Conservation (phyloP, 2,113 vertebrate species). For the Trogon surrucura region DNA sequence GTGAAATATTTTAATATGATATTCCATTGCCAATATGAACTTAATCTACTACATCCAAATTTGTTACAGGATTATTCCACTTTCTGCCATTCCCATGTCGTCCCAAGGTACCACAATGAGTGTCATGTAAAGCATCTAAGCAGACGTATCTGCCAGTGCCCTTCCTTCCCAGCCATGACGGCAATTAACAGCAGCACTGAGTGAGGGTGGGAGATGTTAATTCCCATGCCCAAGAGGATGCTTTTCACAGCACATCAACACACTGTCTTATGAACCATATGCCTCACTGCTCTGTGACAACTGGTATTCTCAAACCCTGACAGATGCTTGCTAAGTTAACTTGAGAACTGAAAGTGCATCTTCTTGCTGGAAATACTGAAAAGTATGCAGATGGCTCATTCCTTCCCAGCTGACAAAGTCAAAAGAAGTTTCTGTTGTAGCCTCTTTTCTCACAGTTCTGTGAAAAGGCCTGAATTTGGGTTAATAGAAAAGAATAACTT, state of each 20-base stretch:
- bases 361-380: neutral
- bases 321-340: conserved; percentile 27
- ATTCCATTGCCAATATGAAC: neutral
- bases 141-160: neutral
- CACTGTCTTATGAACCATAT: conserved; percentile 38
- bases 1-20: neutral
- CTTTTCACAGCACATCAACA: conserved; percentile 42
- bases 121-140: neutral
- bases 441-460: neutral
- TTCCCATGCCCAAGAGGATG: conserved; percentile 21
- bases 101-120: neutral
- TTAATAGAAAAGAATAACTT: neutral
- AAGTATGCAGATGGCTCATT: neutral
- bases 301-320: neutral
- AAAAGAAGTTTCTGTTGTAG: neutral
- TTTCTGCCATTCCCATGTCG: neutral
- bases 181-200: neutral
- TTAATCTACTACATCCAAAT: neutral
- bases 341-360: neutral
- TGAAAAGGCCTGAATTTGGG: neutral
- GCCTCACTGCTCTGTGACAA: conserved; percentile 26
- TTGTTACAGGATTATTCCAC: neutral
- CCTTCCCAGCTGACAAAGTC: neutral
- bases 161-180: neutral
- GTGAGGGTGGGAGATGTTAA: neutral